These are phyloP conservation scores for Tholera decimalis DNA, from an alignment of 2,888 invertebrate species.

Conservation along the genomic window DNA sequence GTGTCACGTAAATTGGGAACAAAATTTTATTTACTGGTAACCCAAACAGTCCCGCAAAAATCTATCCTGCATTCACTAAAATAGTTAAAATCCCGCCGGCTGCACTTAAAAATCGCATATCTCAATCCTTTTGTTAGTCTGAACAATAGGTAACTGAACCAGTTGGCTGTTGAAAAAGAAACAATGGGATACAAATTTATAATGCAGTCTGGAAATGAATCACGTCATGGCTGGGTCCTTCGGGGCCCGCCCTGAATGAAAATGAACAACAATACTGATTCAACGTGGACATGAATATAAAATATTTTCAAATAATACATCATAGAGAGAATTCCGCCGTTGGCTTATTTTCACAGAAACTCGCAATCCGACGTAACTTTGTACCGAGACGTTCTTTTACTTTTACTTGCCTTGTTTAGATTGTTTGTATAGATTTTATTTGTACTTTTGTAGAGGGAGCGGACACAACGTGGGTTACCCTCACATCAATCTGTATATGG, in stretches of 20 bases:
- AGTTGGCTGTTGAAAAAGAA: slow-evolving; percentile 85
- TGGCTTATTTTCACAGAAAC: slow-evolving; percentile 52
- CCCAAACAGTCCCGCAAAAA: slow-evolving; percentile 37
- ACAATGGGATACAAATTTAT: slow-evolving; percentile 89
- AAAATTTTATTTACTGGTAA: slow-evolving; percentile 33
- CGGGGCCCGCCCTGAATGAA: slow-evolving; percentile 82
- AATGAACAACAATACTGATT: slow-evolving; percentile 85
- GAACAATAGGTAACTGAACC: slow-evolving; percentile 86
- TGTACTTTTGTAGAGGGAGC: slow-evolving; percentile 12
- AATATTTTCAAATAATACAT: slow-evolving; percentile 71
- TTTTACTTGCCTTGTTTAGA: slow-evolving; percentile 39
- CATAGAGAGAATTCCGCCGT: slow-evolving; percentile 43
- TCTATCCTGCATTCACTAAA: slow-evolving; percentile 52
- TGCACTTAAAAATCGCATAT: slow-evolving; percentile 83
- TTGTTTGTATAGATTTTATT: slow-evolving; percentile 31
- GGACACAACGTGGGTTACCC: background rate
- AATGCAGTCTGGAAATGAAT: slow-evolving; percentile 89
- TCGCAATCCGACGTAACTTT: slow-evolving; percentile 41
- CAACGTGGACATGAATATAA: slow-evolving; percentile 75
- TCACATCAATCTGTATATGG: slow-evolving; percentile 1
- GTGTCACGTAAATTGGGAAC: background rate
- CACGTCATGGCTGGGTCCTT: slow-evolving; percentile 83
- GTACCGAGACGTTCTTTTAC: slow-evolving; percentile 26
- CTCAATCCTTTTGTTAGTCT: slow-evolving; percentile 83
- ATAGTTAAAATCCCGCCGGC: slow-evolving; percentile 66